Evolutionary conservation across 2,797 vertebrate genomes (phyloP), one percentile per base, ranked within the genome.

Genomic region (Enteromius afrohamiltoni): DNA sequence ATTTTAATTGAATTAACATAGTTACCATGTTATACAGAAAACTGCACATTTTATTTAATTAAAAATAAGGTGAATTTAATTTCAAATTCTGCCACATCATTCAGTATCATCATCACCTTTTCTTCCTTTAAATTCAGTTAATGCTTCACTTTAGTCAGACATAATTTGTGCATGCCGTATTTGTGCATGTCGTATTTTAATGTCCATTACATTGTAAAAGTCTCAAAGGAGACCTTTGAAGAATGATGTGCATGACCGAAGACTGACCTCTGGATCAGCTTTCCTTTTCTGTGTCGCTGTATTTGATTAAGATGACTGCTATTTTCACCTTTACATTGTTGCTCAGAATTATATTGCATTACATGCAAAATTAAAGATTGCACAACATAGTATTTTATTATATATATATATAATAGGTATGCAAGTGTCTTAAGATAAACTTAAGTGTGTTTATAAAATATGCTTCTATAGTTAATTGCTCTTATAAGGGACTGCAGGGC

Each of bases 191-290:
- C 11, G 16, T 70, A 14, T 47, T 70, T 47, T 17, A 70, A 70
- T 26, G 14, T 70, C 2, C 16, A 49, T 29, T 29, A 17, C 23
- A 29, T 19, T 70, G 23, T 47, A 26, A 47, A 16, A 47, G 68
- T 47, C 45, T 23, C 42, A 49, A 29, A 71, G 26, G 42, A 42
- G 42, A 6, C 68, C 23, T 47, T 29, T 29, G 45, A 49, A 49
- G 9, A 73, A 8, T 49, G 16, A 47, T 47, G 23, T 16, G 13
- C 68, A 45, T 70, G 68, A 47, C n/a, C n/a, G 3, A 42, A 42
- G 37, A 42, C 67, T 47, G 40, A 70, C 42, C n/a, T 71, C 42
- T 71, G 40, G 40, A 70, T 67, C 69, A 47, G 26, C 69, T 71
- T 71, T 49, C 42, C 69, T 71, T 71, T 49, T 71, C 42, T 71